A percentile compares a stretch with the other conserved stretches of the same genome.
Evolutionary conservation across 2,797 vertebrate species (phyloP).

Genomic region (Brachymystax lenok): DNA sequence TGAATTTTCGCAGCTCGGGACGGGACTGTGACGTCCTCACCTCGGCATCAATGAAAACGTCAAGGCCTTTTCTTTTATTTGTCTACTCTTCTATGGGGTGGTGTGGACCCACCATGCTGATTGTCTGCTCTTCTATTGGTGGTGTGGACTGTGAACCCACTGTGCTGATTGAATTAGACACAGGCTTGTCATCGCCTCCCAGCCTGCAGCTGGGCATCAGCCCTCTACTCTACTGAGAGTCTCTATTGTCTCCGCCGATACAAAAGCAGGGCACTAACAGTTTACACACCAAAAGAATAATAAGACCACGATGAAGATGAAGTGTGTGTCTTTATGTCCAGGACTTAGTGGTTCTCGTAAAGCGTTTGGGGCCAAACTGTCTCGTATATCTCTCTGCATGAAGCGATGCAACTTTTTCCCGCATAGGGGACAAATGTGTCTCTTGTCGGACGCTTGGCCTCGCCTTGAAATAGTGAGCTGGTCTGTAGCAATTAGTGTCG

Average conservation of each 20-base stretch:
- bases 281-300: conserved; percentile 15
- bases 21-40: neutral
- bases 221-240: conserved; percentile 14
- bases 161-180: conserved; percentile 3
- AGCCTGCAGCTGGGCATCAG: conserved; percentile 33
- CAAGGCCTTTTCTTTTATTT: conserved; percentile 18
- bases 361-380: neutral
- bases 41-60: conserved; percentile 13
- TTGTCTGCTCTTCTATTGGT: conserved; percentile 19
- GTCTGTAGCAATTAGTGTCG: neutral
- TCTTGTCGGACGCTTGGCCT: neutral
- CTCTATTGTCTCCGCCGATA: conserved; percentile 34
- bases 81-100: conserved; percentile 8
- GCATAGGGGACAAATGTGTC: conserved; percentile 13
- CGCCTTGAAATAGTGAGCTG: conserved; percentile 10
- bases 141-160: conserved; percentile 3
- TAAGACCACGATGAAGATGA: neutral
- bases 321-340: neutral
- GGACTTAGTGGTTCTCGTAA: neutral
- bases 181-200: conserved; percentile 30
- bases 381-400: conserved; percentile 18
- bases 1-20: neutral
- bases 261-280: conserved; percentile 29
- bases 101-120: neutral
- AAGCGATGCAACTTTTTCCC: neutral